Base-by-base conservation (phyloP, 2,113 vertebrate genomes). In the Apteryx mantelli region DNA sequence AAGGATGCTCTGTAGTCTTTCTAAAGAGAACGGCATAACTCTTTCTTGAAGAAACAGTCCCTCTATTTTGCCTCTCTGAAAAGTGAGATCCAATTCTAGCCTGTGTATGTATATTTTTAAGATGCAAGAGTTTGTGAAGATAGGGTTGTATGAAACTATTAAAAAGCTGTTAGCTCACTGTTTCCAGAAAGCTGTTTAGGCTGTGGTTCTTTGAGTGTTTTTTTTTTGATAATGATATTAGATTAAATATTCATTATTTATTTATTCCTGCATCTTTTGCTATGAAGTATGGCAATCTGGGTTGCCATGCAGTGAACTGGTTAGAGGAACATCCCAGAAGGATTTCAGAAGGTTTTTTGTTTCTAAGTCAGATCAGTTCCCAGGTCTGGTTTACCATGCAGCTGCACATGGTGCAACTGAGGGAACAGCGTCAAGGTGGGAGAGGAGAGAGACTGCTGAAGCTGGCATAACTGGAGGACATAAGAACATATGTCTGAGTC, bases 401-500 rank as follows among this genome's bases (percentile, higher is more conserved):
- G 2, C 13, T 20, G 40, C 55, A 4, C 14, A 40, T 78, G 40
- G 0, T 5, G 3, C 2, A 3, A 34, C 36, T 64, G 52, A 88
- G 42, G 46, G 75, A 56, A 44, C 4, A 0, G 2, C 3, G 9
- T 40, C 77, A 63, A 36, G 42, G 8, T 71, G 36, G 20, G 17
- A 68, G 7, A 58, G 17, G 34, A 65, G 69, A 63, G 9, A 21
- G 38, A 30, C 4, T 1, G 6, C 40, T 44, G 40, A 36, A 66
- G 50, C 42, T n/a, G 0, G 1, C 10, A 4, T 56, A 53, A 53
- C 53, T 18, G 3, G 13, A 88, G 50, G 30, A 8, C 11, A 3
- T 1, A 9, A 44, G 25, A 79, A 36, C 48, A 52, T 17, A 2
- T 30, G 58, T 28, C 34, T 30, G 38, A 75, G 17, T 76, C 56